Conservation (phyloP, 2,888 invertebrate genomes). For the Xanthia icteritia region DNA sequence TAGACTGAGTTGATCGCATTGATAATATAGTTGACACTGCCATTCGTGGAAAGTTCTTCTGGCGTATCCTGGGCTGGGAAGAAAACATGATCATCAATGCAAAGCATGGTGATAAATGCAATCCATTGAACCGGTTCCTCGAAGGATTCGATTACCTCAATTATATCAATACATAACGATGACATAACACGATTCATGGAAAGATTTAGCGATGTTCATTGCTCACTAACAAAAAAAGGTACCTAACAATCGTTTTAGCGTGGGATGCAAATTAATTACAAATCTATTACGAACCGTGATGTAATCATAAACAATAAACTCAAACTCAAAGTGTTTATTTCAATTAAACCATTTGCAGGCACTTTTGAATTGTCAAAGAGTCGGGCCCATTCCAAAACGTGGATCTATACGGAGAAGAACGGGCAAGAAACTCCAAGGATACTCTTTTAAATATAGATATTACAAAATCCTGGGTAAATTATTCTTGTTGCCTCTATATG, state of each 20-base stretch:
- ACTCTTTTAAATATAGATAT: too few species aligned
- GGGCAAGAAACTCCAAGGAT: too few species aligned
- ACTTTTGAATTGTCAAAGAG: too few species aligned
- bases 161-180: background rate
- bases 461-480: too few species aligned
- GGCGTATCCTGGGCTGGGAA: background rate
- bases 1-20: background rate
- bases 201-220: slow-evolving; percentile 21
- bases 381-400: too few species aligned
- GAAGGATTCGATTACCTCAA: background rate
- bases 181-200: slow-evolving; percentile 8
- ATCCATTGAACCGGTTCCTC: background rate
- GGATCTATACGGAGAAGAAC: too few species aligned
- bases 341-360: too few species aligned
- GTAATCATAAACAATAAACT: slow-evolving; percentile 18
- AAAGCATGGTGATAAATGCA: background rate
- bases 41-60: background rate
- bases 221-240: slow-evolving; percentile 28
- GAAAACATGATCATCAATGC: background rate
- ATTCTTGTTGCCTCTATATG: too few species aligned
- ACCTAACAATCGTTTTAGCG: background rate
- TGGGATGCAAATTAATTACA: slow-evolving; percentile 20
- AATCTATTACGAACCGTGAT: slow-evolving; percentile 15
- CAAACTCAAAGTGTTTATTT: too few species aligned
- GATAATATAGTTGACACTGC: too few species aligned